Conservation (phyloP, 2,888 invertebrate species). For the Ornithoptera priamus region DNA sequence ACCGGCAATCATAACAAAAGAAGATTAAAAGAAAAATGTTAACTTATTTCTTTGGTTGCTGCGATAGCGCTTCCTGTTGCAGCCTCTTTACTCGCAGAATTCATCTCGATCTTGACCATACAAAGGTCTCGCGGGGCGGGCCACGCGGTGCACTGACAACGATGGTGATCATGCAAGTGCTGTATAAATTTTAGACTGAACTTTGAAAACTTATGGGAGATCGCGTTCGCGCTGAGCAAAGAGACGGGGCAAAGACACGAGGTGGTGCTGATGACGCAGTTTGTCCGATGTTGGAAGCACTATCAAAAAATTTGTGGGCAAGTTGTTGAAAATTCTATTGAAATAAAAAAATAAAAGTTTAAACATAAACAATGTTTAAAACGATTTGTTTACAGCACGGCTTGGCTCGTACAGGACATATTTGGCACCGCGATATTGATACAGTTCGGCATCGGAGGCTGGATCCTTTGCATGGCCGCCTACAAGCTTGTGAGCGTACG, state of each 20-base stretch:
- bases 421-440: conserved; percentile 62
- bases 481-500: conserved; percentile 67
- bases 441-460: conserved; percentile 68
- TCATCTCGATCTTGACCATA: background rate
- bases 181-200: conserved; percentile 47
- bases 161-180: too few relatives aligned
- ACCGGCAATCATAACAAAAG: too few relatives aligned
- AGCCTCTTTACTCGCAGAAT: background rate
- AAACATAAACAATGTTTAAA: background rate
- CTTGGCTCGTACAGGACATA: conserved; percentile 51
- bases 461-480: conserved; percentile 73
- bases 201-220: conserved; percentile 48
- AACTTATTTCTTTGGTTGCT: too few relatives aligned
- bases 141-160: too few relatives aligned
- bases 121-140: too few relatives aligned
- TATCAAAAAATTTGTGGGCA: conserved; percentile 56
- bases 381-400: conserved; percentile 42
- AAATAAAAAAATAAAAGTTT: too few relatives aligned
- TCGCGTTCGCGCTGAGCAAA: conserved; percentile 36
- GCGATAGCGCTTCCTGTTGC: too few relatives aligned
- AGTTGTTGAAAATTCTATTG: conserved; percentile 27
- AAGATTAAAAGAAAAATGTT: too few relatives aligned
- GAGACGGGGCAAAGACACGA: conserved; percentile 37
- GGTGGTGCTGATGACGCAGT: conserved; percentile 39
- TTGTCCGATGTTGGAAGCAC: conserved; percentile 53